Evolutionary conservation across 2,888 invertebrate genomes (phyloP).

Genomic region (Tetranychus truncatus): DNA sequence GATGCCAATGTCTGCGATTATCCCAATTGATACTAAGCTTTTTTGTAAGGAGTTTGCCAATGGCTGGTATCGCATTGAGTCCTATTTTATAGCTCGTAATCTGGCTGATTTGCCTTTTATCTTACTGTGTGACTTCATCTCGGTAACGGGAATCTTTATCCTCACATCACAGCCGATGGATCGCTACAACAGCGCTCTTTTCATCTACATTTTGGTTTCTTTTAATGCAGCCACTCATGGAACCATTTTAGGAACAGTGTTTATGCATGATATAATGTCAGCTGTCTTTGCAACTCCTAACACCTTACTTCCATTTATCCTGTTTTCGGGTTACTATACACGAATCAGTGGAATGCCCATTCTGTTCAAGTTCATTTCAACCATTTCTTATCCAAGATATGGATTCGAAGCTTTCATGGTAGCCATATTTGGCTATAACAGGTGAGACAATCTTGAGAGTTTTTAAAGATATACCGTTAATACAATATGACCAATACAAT

Average conservation of each 20-base stretch:
- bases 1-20: neutral
- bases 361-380: neutral
- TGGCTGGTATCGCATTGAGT: neutral
- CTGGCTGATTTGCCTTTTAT: neutral
- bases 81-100: neutral
- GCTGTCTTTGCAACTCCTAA: neutral
- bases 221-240: neutral
- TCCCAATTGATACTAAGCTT: neutral
- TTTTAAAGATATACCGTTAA: no score
- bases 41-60: neutral
- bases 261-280: neutral
- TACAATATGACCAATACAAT: no score
- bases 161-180: neutral
- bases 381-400: neutral
- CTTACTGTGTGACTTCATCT: neutral
- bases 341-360: neutral
- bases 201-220: neutral
- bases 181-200: neutral
- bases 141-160: neutral
- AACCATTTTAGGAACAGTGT: neutral
- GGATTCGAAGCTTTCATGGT: neutral
- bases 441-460: neutral
- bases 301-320: neutral
- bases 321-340: neutral
- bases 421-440: neutral